Percentiles rank a stretch among this genome's conserved stretches.
These are phyloP conservation scores for Struthidea cinerea DNA, from an alignment of 2,113 vertebrate genomes.

Conservation along the genomic window DNA sequence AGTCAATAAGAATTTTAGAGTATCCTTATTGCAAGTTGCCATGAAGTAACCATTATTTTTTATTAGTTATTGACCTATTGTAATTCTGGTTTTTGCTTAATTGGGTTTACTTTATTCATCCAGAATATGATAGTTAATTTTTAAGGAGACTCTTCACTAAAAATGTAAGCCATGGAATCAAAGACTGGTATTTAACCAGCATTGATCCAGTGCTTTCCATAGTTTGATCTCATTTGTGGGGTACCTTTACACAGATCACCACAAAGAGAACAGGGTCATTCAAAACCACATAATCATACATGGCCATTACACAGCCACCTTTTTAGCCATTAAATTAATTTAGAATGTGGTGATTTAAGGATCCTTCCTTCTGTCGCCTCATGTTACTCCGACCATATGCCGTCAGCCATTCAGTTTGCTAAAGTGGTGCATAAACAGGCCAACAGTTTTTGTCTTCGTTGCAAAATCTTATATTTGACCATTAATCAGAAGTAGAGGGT, in stretches of 20 bases:
- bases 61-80: not conserved
- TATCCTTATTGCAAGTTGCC: not conserved
- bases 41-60: not conserved
- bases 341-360: not conserved
- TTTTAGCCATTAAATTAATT: not conserved
- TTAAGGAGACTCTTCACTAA: not conserved
- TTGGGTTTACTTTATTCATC: not conserved
- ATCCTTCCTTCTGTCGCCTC: not conserved
- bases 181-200: not conserved
- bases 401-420: not conserved
- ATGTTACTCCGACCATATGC: not conserved
- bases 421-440: not conserved
- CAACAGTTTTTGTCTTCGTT: not conserved
- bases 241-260: not conserved
- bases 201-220: not conserved
- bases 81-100: not conserved
- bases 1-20: conserved; percentile 11
- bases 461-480: not conserved
- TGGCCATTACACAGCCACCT: not conserved
- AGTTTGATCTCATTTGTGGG: not conserved
- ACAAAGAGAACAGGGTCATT: not conserved
- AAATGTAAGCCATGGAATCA: not conserved
- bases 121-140: not conserved
- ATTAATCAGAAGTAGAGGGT: not conserved
- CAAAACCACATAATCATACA: not conserved